phyloP scores from a whole-genome alignment of 2,113 vertebrate species.

The Butorides virescens region DNA sequence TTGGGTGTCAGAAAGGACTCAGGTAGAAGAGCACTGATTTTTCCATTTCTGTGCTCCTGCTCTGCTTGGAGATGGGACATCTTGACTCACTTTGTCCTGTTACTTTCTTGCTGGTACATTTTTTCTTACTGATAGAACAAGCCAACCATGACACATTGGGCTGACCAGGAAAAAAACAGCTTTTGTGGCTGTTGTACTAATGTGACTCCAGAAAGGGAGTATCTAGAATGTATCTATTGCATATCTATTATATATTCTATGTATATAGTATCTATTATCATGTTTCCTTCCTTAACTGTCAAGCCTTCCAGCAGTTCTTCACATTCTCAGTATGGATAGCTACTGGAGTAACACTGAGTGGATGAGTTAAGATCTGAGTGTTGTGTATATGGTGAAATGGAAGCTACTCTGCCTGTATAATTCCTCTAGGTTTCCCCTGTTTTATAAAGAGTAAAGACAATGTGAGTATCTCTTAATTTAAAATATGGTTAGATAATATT shows the following conservation, averaged over 20 bases:
- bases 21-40: background rate
- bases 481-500: background rate
- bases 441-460: background rate
- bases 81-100: background rate
- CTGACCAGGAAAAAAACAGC: background rate
- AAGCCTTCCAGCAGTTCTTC: background rate
- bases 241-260: background rate
- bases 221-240: background rate
- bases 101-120: background rate
- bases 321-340: background rate
- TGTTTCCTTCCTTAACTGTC: background rate
- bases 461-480: background rate
- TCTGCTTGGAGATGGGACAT: background rate
- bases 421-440: background rate
- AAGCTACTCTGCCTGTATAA: background rate
- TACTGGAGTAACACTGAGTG: background rate
- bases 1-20: background rate
- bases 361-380: background rate
- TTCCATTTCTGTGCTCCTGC: background rate
- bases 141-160: background rate
- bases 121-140: background rate
- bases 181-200: background rate
- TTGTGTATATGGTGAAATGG: background rate
- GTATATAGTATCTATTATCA: background rate
- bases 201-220: background rate